phyloP scores from a whole-genome alignment of 2,888 invertebrate genomes.

The Lagria hirta region DNA sequence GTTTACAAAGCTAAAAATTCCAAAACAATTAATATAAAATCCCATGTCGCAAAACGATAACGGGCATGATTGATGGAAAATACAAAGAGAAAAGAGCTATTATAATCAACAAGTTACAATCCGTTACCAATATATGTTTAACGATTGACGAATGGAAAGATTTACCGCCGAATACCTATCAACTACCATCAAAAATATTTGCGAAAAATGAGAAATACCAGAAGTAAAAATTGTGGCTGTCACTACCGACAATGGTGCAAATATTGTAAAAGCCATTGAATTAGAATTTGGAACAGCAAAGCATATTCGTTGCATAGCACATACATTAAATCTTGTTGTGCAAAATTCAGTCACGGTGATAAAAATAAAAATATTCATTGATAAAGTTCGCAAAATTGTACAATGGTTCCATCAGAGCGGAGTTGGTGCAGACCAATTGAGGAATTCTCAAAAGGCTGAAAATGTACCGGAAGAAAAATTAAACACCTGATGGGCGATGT shows the following conservation, averaged over 20 bases:
- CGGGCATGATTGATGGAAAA: constrained; percentile 18
- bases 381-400: constrained; percentile 12
- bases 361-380: constrained; percentile 26
- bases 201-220: constrained; percentile 33
- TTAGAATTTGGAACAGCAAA: background rate
- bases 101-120: background rate
- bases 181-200: constrained; percentile 22
- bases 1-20: too few species aligned
- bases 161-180: constrained; percentile 33
- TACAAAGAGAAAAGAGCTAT: constrained; percentile 23
- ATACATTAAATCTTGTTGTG: background rate
- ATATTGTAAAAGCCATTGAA: constrained; percentile 1
- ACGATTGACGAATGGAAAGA: constrained; percentile 28
- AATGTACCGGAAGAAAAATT: constrained; percentile 1
- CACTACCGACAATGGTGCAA: constrained; percentile 1
- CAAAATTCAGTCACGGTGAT: constrained; percentile 1
- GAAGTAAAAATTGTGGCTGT: constrained; percentile 25
- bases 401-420: constrained; percentile 29
- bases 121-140: constrained; percentile 5
- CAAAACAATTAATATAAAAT: constrained; percentile 25
- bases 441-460: constrained; percentile 8
- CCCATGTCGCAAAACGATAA: constrained; percentile 25
- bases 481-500: constrained; percentile 34
- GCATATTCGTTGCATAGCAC: constrained; percentile 1
- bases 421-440: constrained; percentile 24